Percentiles rank a stretch among this genome's conserved stretches.
Evolutionary conservation across 2,113 vertebrate species (phyloP).

Genomic region (Pseudorasbora parva): DNA sequence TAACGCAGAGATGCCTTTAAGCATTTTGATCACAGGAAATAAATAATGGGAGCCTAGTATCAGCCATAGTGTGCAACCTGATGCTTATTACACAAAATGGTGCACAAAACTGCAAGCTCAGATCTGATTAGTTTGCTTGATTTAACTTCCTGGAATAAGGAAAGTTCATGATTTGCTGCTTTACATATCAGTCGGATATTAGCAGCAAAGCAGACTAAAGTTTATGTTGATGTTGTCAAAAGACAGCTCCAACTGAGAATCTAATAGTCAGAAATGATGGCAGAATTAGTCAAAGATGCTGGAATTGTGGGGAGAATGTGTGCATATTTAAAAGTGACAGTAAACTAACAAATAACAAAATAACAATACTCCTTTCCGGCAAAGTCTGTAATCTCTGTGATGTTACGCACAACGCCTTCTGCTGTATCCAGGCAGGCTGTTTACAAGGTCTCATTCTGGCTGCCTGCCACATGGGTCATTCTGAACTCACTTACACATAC

Average conservation of each 20-base stretch:
- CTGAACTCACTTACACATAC: constrained; percentile 3
- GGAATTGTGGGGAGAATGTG: background rate
- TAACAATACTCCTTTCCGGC: background rate
- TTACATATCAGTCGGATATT: background rate
- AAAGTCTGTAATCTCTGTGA: background rate
- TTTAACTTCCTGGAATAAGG: background rate
- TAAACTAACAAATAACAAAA: background rate
- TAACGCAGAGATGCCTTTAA: background rate
- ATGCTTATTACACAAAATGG: background rate
- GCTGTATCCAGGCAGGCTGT: background rate
- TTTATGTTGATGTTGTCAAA: background rate
- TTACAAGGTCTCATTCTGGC: constrained; percentile 8
- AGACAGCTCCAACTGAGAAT: background rate
- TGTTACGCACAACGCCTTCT: background rate
- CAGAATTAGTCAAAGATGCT: background rate
- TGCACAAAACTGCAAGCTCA: background rate
- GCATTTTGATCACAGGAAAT: background rate
- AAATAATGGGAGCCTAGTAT: background rate
- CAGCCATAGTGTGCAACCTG: background rate
- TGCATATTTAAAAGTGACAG: background rate
- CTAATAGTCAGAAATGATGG: background rate
- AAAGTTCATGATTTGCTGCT: background rate
- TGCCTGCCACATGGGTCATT: background rate
- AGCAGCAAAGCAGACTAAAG: background rate
- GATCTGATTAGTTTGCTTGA: background rate